Percentiles rank a stretch among this genome's conserved stretches.
Evolutionary conservation across 2,113 vertebrate species (phyloP).

Genomic region (Leptocoma aspasia): DNA sequence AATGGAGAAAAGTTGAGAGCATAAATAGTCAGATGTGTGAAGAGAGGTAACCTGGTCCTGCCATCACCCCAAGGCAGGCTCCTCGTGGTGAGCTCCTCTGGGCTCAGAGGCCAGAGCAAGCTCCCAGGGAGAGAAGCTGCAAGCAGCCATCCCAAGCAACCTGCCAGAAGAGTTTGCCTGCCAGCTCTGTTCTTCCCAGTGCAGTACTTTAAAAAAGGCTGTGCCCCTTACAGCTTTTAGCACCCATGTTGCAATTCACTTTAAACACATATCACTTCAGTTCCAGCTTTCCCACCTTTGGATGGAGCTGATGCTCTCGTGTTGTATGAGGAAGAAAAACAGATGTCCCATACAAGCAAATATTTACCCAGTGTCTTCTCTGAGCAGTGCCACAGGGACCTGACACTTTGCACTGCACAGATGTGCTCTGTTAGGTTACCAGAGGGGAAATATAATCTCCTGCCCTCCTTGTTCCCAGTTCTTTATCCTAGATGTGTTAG

Average conservation of each 20-base stretch:
- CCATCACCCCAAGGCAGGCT: background rate
- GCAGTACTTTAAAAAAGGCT: background rate
- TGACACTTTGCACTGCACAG: background rate
- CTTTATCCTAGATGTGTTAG: background rate
- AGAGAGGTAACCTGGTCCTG: background rate
- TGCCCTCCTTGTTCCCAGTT: background rate
- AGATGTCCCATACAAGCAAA: background rate
- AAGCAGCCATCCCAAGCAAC: background rate
- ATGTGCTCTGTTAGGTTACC: background rate
- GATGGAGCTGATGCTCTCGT: background rate
- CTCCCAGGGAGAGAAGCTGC: background rate
- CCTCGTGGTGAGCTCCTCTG: background rate
- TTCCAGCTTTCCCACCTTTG: background rate
- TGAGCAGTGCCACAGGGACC: background rate
- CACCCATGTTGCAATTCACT: background rate
- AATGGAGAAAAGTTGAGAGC: background rate
- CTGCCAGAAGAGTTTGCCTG: background rate
- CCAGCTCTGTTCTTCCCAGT: background rate
- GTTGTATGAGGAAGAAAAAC: background rate
- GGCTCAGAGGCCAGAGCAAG: background rate
- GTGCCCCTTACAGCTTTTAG: background rate
- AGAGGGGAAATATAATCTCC: background rate
- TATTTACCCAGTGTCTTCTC: background rate
- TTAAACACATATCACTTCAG: background rate
- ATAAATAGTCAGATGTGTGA: background rate